phyloP scores from a whole-genome alignment of 1,140 invertebrate genomes.

The Gryon sp. region DNA sequence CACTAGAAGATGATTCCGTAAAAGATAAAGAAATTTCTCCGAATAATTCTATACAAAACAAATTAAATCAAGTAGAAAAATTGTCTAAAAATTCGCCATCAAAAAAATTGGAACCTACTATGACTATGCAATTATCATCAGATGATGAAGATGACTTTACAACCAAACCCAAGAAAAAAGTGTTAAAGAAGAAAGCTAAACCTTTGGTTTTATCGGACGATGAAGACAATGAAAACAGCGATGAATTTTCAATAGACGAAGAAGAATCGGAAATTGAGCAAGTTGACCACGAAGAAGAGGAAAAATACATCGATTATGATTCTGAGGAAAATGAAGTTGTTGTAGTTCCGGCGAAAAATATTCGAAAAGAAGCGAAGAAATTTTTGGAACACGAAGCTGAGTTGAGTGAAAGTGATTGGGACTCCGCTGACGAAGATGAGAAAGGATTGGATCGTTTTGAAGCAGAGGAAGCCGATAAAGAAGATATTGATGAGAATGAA shows the following conservation, averaged over 20 bases:
- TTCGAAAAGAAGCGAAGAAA: conserved; percentile 80
- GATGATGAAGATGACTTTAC: conserved; percentile 76
- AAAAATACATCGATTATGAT: conserved; percentile 84
- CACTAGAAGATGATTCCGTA: conserved; percentile 62
- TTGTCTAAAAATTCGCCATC: background rate
- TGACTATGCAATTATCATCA: conserved; percentile 66
- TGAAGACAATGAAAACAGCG: conserved; percentile 72
- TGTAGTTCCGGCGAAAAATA: conserved; percentile 75
- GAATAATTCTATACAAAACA: background rate
- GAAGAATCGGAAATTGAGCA: conserved; percentile 69
- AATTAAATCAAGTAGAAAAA: background rate
- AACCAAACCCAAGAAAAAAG: conserved; percentile 68
- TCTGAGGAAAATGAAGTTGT: conserved; percentile 88
- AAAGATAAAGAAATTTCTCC: background rate
- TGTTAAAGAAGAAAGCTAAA: conserved; percentile 72
- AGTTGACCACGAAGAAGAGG: conserved; percentile 69
- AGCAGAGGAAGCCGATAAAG: conserved; percentile 87
- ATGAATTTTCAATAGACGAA: conserved; percentile 69
- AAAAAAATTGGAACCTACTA: background rate
- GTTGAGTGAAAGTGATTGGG: conserved; percentile 90
- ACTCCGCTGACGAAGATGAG: conserved; percentile 89
- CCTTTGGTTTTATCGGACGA: conserved; percentile 73
- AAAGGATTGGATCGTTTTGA: conserved; percentile 86
- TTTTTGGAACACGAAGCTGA: conserved; percentile 93
- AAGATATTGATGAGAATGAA: conserved; percentile 85